These are phyloP conservation scores for Eupelmus urozonus DNA, from an alignment of 2,888 invertebrate genomes.

Conservation along the genomic window DNA sequence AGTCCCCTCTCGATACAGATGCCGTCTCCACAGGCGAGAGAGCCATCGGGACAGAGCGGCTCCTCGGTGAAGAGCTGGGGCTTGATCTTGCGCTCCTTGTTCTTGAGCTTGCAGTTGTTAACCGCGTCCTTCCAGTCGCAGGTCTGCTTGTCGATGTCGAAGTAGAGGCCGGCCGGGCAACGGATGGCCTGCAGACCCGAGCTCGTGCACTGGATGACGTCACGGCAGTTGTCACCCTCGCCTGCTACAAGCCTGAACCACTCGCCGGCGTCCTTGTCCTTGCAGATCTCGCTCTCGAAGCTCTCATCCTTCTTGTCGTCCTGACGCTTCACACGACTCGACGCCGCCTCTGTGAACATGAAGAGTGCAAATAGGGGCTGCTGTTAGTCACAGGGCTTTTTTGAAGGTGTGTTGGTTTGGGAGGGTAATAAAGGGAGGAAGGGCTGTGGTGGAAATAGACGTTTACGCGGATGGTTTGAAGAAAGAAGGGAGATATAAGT, in stretches of 20 bases:
- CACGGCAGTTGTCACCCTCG: slow-evolving; percentile 94
- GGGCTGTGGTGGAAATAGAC: too few species aligned
- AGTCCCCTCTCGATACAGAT: slow-evolving; percentile 92
- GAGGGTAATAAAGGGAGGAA: too few species aligned
- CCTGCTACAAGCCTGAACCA: slow-evolving; percentile 95
- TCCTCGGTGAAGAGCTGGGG: slow-evolving; percentile 93
- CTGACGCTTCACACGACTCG: slow-evolving; percentile 83
- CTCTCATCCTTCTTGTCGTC: slow-evolving; percentile 90
- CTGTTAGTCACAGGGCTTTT: too few species aligned
- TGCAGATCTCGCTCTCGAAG: slow-evolving; percentile 93
- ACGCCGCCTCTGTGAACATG: slow-evolving; percentile 31
- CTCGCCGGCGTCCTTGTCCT: slow-evolving; percentile 96
- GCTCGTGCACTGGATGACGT: slow-evolving; percentile 96
- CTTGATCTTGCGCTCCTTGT: slow-evolving; percentile 92
- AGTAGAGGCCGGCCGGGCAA: slow-evolving; percentile 94
- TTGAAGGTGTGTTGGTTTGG: too few species aligned
- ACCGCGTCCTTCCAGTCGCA: slow-evolving; percentile 96
- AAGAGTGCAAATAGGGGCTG: too few species aligned
- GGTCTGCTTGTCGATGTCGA: slow-evolving; percentile 96
- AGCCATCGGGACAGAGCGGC: slow-evolving; percentile 92
- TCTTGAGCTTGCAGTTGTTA: slow-evolving; percentile 94
- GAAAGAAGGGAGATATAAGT: too few species aligned
- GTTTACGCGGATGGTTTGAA: too few species aligned
- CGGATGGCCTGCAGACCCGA: slow-evolving; percentile 95
- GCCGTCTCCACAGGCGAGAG: slow-evolving; percentile 91